Base-by-base conservation (phyloP, 2,797 vertebrate genomes). In the Karalla daura region DNA sequence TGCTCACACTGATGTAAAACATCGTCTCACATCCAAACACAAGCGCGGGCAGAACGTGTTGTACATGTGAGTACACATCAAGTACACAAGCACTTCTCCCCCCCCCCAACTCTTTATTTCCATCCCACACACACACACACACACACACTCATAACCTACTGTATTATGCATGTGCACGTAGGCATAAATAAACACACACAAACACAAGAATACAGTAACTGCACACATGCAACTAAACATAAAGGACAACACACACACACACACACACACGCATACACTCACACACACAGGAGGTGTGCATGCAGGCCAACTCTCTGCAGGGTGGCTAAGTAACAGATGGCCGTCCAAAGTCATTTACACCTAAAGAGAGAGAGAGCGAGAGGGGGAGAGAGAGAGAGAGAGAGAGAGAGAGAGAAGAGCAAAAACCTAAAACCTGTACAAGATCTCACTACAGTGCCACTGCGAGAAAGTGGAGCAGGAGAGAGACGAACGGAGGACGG, bases 341-440 rank as follows among this genome's bases (percentile, higher is more conserved):
- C 80, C 80, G 58, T 84, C 87, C 89, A 92, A 92, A 91, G 91
- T 92, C 90, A 92, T 92, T 92, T 91, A 91, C 87, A 92, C 89
- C 86, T 85, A 85, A 76, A 86, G 70, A 80, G 80, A 59, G 74
- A 63, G 68, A 65, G 41, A 53, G 50, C 70, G 76, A 43, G 61
- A 35, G 70, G 41, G 21, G n/a, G n/a, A n/a, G n/a, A n/a, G n/a
- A n/a, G n/a, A n/a, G 78, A 86, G 70, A 80, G 80, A 59, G 74
- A 63, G 68, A 65, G 41, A 53, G 50, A 73, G 76, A 43, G 61
- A 35, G 70, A 45, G 21, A 56, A 49, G 56, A 64, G 75, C 45
- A 43, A 46, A 76, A 63, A 80, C 65, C 12, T 73, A 56, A 74
- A 81, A 83, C 62, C 77, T 77, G 72, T 74, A 70, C 69, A 58